Evolutionary conservation across 2,797 vertebrate genomes (phyloP).

Genomic region (Etheostoma perlongum): DNA sequence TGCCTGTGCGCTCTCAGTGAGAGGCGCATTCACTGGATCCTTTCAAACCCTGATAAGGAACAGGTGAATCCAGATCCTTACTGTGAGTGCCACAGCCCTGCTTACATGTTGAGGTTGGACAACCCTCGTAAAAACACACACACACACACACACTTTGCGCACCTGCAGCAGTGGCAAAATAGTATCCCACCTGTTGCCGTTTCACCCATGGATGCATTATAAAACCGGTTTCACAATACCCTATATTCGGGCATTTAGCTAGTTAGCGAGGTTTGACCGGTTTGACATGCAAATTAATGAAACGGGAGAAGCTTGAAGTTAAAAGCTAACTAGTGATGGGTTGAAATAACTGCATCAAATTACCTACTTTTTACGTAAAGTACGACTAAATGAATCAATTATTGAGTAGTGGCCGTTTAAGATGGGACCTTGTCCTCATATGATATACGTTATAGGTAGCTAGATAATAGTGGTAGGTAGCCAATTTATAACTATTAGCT

Average conservation of each 20-base stretch:
- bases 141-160: slow-evolving; percentile 24
- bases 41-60: slow-evolving; percentile 50
- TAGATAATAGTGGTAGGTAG: too few relatives aligned
- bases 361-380: background rate
- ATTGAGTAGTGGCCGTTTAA: background rate
- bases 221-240: background rate
- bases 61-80: slow-evolving; percentile 52
- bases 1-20: slow-evolving; percentile 4
- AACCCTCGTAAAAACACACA: slow-evolving; percentile 24
- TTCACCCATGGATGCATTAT: background rate
- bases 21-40: slow-evolving; percentile 22
- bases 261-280: background rate
- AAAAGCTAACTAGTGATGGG: too few relatives aligned
- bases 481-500: too few relatives aligned
- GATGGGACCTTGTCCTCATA: background rate
- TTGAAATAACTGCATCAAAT: background rate
- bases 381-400: background rate
- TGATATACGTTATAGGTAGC: background rate
- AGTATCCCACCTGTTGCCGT: slow-evolving; percentile 54
- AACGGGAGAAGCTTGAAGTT: background rate
- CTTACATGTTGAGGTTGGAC: background rate
- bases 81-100: background rate
- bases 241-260: background rate
- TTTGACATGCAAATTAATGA: background rate
- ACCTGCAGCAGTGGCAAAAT: slow-evolving; percentile 37